A percentile compares a stretch with the other conserved stretches of the same genome.
phyloP scores from a whole-genome alignment of 1,140 invertebrate species.

The Atta texana region DNA sequence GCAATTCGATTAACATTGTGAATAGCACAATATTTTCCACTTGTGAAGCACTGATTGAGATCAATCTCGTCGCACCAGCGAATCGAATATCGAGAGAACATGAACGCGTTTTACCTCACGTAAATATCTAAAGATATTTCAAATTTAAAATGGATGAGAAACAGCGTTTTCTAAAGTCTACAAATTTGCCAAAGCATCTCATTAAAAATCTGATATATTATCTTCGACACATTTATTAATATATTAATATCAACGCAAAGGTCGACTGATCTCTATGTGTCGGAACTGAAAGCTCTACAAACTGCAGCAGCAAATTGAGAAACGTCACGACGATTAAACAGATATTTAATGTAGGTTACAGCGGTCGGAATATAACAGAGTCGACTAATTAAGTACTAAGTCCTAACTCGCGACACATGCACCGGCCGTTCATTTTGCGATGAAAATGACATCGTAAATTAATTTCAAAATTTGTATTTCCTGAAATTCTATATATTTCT shows the following conservation, averaged over 20 bases:
- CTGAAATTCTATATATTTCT: background rate
- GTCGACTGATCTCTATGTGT: background rate
- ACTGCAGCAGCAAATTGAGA: background rate
- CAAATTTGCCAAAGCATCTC: background rate
- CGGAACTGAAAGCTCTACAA: background rate
- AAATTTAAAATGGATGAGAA: background rate
- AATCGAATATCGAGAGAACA: background rate
- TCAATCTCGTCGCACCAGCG: background rate
- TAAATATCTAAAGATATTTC: background rate
- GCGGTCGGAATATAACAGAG: background rate
- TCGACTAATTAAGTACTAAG: slow-evolving; percentile 8
- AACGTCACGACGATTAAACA: background rate
- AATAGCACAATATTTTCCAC: slow-evolving; percentile 9
- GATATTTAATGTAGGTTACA: slow-evolving; percentile 28
- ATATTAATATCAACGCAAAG: background rate
- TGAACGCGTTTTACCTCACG: background rate
- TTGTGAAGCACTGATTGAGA: background rate
- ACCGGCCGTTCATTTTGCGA: background rate
- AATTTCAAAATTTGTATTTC: slow-evolving; percentile 9
- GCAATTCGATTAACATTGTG: slow-evolving; percentile 12
- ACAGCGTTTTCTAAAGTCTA: background rate
- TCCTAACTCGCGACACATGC: background rate
- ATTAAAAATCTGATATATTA: background rate
- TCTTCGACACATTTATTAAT: background rate
- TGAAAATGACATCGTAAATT: slow-evolving; percentile 17